Percentiles rank a stretch among this genome's conserved stretches.
These are phyloP conservation scores for Bovichtus variegatus DNA, from an alignment of 2,797 vertebrate species.

Conservation along the genomic window DNA sequence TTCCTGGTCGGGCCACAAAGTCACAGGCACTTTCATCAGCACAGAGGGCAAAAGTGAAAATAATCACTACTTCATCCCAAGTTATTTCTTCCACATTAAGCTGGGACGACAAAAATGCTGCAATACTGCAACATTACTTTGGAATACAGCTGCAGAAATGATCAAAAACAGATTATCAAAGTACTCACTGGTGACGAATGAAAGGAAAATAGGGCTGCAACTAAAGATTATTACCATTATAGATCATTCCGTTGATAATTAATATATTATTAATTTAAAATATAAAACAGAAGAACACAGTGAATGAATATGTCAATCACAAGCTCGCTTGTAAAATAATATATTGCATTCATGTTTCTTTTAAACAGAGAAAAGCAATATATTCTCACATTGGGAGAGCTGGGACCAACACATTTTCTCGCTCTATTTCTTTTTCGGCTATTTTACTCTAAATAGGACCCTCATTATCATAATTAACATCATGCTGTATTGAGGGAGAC, in stretches of 20 bases:
- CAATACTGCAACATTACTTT: constrained; percentile 1
- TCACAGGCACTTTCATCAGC: constrained; percentile 3
- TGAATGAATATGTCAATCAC: not conserved
- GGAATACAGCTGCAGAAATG: constrained; percentile 8
- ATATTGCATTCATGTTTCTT: too few relatives aligned
- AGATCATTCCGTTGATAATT: not conserved
- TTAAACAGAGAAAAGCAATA: not conserved
- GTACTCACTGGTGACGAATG: not conserved
- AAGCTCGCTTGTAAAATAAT: too few relatives aligned
- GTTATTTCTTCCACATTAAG: not conserved
- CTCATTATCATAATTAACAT: too few relatives aligned
- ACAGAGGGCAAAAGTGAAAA: not conserved
- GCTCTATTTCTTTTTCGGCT: too few relatives aligned
- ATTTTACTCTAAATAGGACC: too few relatives aligned
- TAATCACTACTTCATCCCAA: not conserved
- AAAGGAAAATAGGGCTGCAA: not conserved
- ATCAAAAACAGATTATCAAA: constrained; percentile 13
- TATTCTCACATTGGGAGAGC: not conserved
- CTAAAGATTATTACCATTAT: not conserved
- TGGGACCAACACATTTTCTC: too few relatives aligned
- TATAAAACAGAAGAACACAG: not conserved
- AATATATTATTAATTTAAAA: not conserved
- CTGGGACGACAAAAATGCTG: not conserved
- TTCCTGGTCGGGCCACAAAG: not conserved
- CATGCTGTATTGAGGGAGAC: too few relatives aligned